Conservation (phyloP, 2,888 invertebrate species). For the Invenusta paracnida region DNA sequence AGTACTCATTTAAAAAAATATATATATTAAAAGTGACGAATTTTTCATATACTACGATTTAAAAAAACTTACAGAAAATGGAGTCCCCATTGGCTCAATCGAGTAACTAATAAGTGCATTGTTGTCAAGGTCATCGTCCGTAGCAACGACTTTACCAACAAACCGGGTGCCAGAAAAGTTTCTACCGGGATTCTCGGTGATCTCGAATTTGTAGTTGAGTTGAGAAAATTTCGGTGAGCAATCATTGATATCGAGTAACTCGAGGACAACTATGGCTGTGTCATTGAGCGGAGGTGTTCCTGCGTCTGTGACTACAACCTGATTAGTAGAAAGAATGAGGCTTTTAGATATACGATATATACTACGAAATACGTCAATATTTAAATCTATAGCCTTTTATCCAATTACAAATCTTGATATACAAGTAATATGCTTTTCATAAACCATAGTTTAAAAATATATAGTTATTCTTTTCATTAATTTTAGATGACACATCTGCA, state of each 20-base stretch:
- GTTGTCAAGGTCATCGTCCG: conserved; percentile 9
- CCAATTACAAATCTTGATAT: no score
- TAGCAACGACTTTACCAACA: conserved; percentile 3
- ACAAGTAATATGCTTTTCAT: no score
- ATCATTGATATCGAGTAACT: conserved; percentile 39
- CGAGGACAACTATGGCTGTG: conserved; percentile 14
- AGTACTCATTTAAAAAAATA: no score
- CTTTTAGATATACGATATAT: background rate
- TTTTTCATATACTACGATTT: background rate
- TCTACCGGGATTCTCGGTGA: background rate
- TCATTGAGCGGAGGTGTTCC: conserved; percentile 31
- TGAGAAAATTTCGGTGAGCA: conserved; percentile 30
- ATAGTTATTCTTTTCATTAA: no score
- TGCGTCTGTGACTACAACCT: conserved; percentile 31
- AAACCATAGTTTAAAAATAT: no score
- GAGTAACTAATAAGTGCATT: conserved; percentile 33
- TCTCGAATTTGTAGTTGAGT: background rate
- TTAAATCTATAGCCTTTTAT: no score
- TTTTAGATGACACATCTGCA: no score
- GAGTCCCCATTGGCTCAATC: background rate
- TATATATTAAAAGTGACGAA: no score
- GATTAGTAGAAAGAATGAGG: background rate
- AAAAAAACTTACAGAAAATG: background rate
- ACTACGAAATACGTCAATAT: background rate
- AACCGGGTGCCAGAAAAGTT: background rate